phyloP scores from a whole-genome alignment of 2,113 vertebrate genomes.

The Empidonax traillii region DNA sequence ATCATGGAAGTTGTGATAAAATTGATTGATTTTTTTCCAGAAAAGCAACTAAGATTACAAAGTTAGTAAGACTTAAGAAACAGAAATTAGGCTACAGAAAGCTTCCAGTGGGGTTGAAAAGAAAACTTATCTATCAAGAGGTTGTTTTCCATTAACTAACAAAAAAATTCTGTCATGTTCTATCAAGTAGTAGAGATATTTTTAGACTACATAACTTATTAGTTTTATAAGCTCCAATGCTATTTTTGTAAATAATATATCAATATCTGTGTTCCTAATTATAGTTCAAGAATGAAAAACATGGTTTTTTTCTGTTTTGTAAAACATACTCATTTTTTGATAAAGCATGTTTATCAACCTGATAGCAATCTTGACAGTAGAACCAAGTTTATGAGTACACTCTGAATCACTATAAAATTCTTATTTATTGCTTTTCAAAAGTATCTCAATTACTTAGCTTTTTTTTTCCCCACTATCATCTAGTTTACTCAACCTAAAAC shows the following conservation, averaged over 20 bases:
- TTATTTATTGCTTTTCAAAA: background rate
- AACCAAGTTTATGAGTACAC: background rate
- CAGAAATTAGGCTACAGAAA: background rate
- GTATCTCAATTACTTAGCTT: background rate
- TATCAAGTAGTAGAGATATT: background rate
- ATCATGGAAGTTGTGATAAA: background rate
- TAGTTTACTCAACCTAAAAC: background rate
- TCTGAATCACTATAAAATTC: slow-evolving; percentile 20
- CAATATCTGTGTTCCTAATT: background rate
- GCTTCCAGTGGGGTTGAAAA: background rate
- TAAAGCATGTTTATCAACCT: background rate
- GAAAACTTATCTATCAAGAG: background rate
- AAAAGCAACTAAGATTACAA: background rate
- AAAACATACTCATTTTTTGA: background rate
- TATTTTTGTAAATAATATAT: background rate
- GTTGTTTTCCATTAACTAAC: background rate
- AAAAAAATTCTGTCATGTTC: background rate
- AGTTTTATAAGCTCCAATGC: background rate
- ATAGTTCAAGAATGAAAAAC: background rate
- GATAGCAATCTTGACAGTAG: background rate
- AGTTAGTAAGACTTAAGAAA: background rate
- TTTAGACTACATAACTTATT: background rate
- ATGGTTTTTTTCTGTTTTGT: background rate
- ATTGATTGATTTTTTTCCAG: background rate
- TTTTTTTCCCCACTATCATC: background rate